Base-by-base conservation (phyloP, 1,140 invertebrate genomes). In the Chrysoperla carnea region DNA sequence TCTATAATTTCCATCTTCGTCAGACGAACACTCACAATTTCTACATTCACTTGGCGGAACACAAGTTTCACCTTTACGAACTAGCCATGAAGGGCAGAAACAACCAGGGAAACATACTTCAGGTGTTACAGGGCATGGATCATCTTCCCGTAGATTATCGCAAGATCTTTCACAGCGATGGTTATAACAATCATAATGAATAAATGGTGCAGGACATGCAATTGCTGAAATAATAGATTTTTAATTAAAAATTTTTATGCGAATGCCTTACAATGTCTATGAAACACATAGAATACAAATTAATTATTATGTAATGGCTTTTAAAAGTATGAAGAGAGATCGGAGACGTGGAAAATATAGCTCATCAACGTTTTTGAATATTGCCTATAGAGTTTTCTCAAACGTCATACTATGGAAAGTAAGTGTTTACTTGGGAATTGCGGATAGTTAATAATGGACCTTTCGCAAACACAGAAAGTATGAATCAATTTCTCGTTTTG, bases 141-240 rank as follows among this genome's bases (percentile, higher is more conserved):
- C 63, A 6, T 64, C 58, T 29, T 70, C 59, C 31, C 67, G 62
- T 29, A 81, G 48, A 42, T 71, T 73, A 38, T 73, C 67, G 51
- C 85, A 89, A 1, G 71, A 73, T 3, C 72, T 70, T 54, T 87
- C 83, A 58, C 84, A 88, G 38, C 64, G 57, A 40, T 64, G 64
- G 45, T 75, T 73, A 56, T 76, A 87, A 54, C 85, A 88, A 52
- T 87, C 84, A 38, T 81, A 70, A 56, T 84, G 81, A 1, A 85
- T 72, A 15, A 85, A 64, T 0, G 80, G 81, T 0, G 78, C 46
- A 0, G 76, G 68, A 51, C 84, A 88, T 12, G 67, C 62, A 6
- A 70, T 70, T 45, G 79, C 78, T 76, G 55, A 4, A 56, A 57
- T 13, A 9, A 12, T 9, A 31, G 23, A 13, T 6, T 28, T 40